Base-by-base conservation (phyloP, 1,140 invertebrate genomes). In the Drosophila murphyi region DNA sequence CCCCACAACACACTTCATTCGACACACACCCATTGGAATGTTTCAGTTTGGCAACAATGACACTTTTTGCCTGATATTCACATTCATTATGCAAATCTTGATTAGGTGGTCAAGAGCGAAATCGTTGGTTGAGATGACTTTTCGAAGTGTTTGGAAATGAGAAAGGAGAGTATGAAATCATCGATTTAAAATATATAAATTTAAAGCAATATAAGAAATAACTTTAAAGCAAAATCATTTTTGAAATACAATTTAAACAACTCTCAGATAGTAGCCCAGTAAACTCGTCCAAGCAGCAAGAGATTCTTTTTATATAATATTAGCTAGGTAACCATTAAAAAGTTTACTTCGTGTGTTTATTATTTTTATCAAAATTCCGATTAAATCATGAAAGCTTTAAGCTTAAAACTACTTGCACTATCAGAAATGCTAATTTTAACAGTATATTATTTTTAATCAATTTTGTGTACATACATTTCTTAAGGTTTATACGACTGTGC, bases 1-100 rank as follows among this genome's bases (percentile, higher is more conserved):
- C 52, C 52, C 45, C 52, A 20, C 51, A 60, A 41, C 43, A 64
- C 29, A 47, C 52, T 43, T 56, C 50, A 54, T 71, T 47, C 54
- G 62, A 65, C 51, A 51, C 47, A 48, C 41, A 34, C 28, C 32
- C 45, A 6, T 3, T 37, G 52, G 57, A 62, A 62, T 59, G 29
- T 35, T 51, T 7, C 47, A 52, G n/a, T 34, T 48, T 57, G 45
- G 32, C 54, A n/a, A 34, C 34, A 28, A 20, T 59, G 54, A 37
- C 41, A 55, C 32, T 50, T 31, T 51, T 62, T 50, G 47, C 47
- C 60, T 39, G 12, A 29, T 45, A 62, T 39, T 62, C 29, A 29
- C 37, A n/a, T 47, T n/a, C 57, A 48, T 34, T 48, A 60, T 60
- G 57, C 43, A 60, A 60, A 57, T 55, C 45, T 12, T 10, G 51